Evolutionary conservation across 2,797 vertebrate genomes (phyloP).

Genomic region (Lithobates sylvaticus): DNA sequence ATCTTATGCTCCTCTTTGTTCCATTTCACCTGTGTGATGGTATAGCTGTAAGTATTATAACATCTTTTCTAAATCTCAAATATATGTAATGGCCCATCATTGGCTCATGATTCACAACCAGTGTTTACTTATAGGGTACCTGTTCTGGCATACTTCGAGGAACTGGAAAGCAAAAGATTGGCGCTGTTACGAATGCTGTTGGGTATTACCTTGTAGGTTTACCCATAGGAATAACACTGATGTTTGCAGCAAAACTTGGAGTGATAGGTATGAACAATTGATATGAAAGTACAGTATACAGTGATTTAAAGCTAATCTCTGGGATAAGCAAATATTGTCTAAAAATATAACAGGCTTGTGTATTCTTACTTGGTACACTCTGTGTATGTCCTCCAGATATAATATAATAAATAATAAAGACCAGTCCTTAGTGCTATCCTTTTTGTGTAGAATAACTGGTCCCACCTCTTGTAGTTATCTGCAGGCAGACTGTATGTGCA

Average conservation of each 20-base stretch:
- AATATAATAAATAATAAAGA: too few species aligned
- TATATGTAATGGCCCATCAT: background rate
- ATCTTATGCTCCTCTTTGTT: slow-evolving; percentile 72
- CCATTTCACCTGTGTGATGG: slow-evolving; percentile 76
- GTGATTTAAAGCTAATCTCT: too few species aligned
- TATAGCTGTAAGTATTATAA: slow-evolving; percentile 72
- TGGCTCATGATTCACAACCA: background rate
- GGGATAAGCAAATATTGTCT: too few species aligned
- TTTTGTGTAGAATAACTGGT: too few species aligned
- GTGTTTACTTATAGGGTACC: slow-evolving; percentile 71
- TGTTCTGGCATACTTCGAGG: slow-evolving; percentile 82
- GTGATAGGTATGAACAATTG: slow-evolving; percentile 80
- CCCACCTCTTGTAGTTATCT: too few species aligned
- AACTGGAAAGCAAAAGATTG: slow-evolving; percentile 87
- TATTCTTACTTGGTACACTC: too few species aligned
- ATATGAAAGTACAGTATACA: too few species aligned
- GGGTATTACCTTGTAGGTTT: slow-evolving; percentile 86
- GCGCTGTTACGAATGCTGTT: slow-evolving; percentile 81
- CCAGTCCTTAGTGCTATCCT: too few species aligned
- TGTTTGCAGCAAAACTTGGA: slow-evolving; percentile 87
- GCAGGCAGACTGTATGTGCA: too few species aligned
- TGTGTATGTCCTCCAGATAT: too few species aligned
- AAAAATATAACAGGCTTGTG: too few species aligned
- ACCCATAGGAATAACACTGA: slow-evolving; percentile 85
- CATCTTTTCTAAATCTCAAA: background rate